Evolutionary conservation across 1,140 invertebrate species (phyloP).

Genomic region (Brachionus rubens): DNA sequence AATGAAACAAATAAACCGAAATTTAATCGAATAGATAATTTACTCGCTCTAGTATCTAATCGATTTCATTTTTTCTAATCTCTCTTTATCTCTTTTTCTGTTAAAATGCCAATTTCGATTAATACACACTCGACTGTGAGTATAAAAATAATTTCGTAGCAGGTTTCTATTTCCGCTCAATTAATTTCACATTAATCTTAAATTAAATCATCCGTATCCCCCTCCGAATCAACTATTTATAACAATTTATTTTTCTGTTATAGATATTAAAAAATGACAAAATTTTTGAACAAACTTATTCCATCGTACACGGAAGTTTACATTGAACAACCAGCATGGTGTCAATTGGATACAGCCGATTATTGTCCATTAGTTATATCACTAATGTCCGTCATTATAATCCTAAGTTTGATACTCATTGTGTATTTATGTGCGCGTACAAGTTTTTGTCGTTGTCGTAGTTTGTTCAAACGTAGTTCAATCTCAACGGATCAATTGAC

Average conservation of each 20-base stretch:
- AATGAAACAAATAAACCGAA: too few relatives aligned
- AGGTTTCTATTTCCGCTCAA: slow-evolving; percentile 32
- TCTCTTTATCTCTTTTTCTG: too few relatives aligned
- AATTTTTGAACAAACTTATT: not conserved
- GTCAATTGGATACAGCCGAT: not conserved
- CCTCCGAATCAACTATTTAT: not conserved
- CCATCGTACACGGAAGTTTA: not conserved
- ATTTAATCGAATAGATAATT: too few relatives aligned
- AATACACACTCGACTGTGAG: too few relatives aligned
- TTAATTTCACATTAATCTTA: slow-evolving; percentile 16
- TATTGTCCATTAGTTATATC: slow-evolving; percentile 13
- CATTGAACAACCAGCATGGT: not conserved
- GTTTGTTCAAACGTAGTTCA: not conserved
- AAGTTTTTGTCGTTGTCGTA: not conserved
- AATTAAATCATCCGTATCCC: not conserved
- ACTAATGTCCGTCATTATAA: not conserved
- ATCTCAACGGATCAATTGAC: not conserved
- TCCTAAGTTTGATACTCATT: not conserved
- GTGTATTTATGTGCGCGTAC: slow-evolving; percentile 12
- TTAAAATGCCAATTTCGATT: too few relatives aligned
- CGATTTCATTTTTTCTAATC: too few relatives aligned
- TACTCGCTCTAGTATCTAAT: too few relatives aligned
- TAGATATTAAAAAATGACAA: slow-evolving; percentile 1
- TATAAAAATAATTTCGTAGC: too few relatives aligned
- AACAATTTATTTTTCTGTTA: not conserved